Conservation (phyloP, 1,140 invertebrate genomes). For the Matsumurasca onukii region DNA sequence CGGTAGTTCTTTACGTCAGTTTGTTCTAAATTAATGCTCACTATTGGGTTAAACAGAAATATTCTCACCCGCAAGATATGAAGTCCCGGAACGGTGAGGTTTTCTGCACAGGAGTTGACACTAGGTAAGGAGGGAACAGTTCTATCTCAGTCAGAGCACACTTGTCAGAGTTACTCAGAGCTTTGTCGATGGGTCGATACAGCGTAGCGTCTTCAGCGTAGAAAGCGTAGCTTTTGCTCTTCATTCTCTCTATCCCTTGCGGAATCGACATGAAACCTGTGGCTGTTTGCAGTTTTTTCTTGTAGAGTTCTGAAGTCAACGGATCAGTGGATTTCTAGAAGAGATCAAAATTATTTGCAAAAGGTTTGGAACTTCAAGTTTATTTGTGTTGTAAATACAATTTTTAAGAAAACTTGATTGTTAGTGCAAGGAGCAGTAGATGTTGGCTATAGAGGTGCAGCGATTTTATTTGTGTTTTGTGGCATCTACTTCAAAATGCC, state of each 20-base stretch:
- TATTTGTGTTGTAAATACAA: too few species aligned
- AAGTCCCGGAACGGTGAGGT: slow-evolving; percentile 62
- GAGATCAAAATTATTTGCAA: neutral
- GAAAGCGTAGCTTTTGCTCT: slow-evolving; percentile 58
- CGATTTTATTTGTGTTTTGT: too few species aligned
- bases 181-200: slow-evolving; percentile 44
- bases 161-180: slow-evolving; percentile 59
- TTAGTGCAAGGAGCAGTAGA: too few species aligned
- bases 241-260: slow-evolving; percentile 32
- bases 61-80: slow-evolving; percentile 58
- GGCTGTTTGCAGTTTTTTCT: slow-evolving; percentile 47
- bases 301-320: slow-evolving; percentile 53
- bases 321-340: slow-evolving; percentile 57
- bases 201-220: slow-evolving; percentile 57
- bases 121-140: slow-evolving; percentile 55
- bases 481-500: too few species aligned
- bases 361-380: neutral
- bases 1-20: too few species aligned
- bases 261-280: neutral
- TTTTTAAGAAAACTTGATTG: too few species aligned
- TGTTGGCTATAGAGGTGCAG: too few species aligned
- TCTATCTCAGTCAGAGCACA: slow-evolving; percentile 61
- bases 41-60: too few species aligned
- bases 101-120: slow-evolving; percentile 55
- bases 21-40: too few species aligned